Evolutionary conservation across 1,140 invertebrate genomes (phyloP), one percentile per base, ranked within the genome.

Genomic region (Linepithema humile): DNA sequence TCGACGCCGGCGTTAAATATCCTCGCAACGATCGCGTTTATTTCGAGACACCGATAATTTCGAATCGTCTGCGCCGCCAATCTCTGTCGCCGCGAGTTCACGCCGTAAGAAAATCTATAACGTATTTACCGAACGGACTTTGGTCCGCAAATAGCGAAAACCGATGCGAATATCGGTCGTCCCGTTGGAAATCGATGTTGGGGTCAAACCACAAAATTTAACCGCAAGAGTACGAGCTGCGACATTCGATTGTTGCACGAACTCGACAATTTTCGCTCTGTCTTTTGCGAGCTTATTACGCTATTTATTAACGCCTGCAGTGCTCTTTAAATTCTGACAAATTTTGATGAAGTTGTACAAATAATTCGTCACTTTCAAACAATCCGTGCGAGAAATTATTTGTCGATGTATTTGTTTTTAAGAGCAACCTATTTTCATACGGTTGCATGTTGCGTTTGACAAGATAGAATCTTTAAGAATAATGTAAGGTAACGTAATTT

Each of bases 1-100:
- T 20, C 45, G 45, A 26, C 43, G 60, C 38, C 20, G 32, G 20
- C 50, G 35, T 12, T 5, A 55, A 57, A 70, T 69, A 40, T 55
- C 20, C 32, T 53, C 64, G 29, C 74, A 50, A 23, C 23, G 67
- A 2, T n/a, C 5, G 45, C 53, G 40, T 35, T 72, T 87, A 87
- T 87, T 87, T 77, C 80, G 29, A 60, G 80, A 53, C n/a, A n/a
- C 12, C 40, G 55, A 55, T 86, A 78, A 73, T 78, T 84, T 62
- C 60, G 50, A 73, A n/a, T 57, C 69, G 78, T 82, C 78, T 82
- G 69, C 69, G 1, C 15, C n/a, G 53, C 9, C 69, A 72, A 55
- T 57, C 38, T 29, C 23, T 5, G n/a, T 4, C 23, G 26, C 60
- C 0, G 17, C 26, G 60, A 38, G 26, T 43, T 55, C 17, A 20